These are phyloP conservation scores for Chromoteleia sp. DNA, from an alignment of 2,888 invertebrate genomes.

Conservation along the genomic window DNA sequence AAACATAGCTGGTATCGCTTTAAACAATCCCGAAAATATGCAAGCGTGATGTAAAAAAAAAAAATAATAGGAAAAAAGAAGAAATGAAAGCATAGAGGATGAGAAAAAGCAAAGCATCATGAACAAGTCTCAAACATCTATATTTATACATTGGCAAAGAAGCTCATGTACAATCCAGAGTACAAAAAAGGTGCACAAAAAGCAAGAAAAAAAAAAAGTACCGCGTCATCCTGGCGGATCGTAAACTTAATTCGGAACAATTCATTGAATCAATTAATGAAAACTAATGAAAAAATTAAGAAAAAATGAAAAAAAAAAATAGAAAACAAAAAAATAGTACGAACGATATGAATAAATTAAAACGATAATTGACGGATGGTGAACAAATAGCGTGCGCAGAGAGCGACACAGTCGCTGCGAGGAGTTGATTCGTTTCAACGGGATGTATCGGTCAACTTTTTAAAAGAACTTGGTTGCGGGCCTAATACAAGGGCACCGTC, in stretches of 20 bases:
- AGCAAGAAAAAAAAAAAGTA: conserved; percentile 1
- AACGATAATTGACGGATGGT: conserved; percentile 23
- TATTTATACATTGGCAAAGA: conserved; percentile 42
- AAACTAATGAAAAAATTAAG: conserved; percentile 10
- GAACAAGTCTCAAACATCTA: conserved; percentile 38
- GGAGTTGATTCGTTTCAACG: background rate
- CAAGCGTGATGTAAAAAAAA: background rate
- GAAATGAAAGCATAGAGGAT: conserved; percentile 11
- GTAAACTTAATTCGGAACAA: background rate
- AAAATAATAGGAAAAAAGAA: conserved; percentile 8
- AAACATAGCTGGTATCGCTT: background rate
- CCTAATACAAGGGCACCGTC: conserved; percentile 48
- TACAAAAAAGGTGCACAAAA: conserved; percentile 29
- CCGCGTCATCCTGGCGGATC: conserved; percentile 7
- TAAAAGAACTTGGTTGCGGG: conserved; percentile 39
- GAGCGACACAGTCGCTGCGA: conserved; percentile 24
- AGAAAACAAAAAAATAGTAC: conserved; percentile 9
- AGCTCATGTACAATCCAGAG: conserved; percentile 25
- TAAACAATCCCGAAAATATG: background rate
- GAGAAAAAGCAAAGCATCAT: conserved; percentile 46
- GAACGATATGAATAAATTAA: conserved; percentile 46
- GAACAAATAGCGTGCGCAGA: conserved; percentile 42
- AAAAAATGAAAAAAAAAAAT: conserved; percentile 14
- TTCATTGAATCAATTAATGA: background rate
- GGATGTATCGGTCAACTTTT: conserved; percentile 38